Percentiles rank a stretch among this genome's conserved stretches.
Conservation (phyloP, 1,140 invertebrate genomes). For the Lepeophtheirus salmonis region DNA sequence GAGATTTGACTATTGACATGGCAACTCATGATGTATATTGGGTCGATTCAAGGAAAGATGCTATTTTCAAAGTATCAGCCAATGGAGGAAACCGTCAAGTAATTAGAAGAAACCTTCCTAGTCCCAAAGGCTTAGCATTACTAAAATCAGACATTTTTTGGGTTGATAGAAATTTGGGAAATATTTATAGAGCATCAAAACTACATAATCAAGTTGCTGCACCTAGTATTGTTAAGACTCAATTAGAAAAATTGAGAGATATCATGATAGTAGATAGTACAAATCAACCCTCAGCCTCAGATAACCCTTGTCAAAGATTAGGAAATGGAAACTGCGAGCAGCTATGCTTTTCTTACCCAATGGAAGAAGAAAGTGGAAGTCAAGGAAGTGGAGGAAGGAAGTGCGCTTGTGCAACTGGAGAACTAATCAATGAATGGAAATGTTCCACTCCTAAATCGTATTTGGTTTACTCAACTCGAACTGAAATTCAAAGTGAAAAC, state of each 20-base stretch:
- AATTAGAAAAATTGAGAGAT: conserved; percentile 59
- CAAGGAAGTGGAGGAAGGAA: conserved; percentile 37
- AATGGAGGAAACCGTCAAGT: conserved; percentile 36
- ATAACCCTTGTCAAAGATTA: conserved; percentile 47
- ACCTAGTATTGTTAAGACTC: conserved; percentile 50
- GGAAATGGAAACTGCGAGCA: conserved; percentile 72
- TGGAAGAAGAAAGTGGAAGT: conserved; percentile 23
- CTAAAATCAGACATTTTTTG: conserved; percentile 63
- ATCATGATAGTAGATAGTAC: conserved; percentile 72
- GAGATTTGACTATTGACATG: conserved; percentile 84
- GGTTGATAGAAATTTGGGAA: conserved; percentile 80
- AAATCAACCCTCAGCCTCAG: conserved; percentile 54
- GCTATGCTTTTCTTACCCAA: conserved; percentile 78
- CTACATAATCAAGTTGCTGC: conserved; percentile 44
- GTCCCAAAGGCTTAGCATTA: conserved; percentile 81
- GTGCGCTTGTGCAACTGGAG: conserved; percentile 81
- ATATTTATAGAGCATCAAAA: conserved; percentile 64
- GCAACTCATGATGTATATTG: conserved; percentile 86
- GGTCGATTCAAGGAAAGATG: conserved; percentile 83
- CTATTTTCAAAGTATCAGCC: conserved; percentile 52
- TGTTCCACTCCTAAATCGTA: conserved; percentile 70
- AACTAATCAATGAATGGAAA: conserved; percentile 37
- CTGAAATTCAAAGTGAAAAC: conserved; percentile 67
- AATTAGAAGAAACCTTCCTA: conserved; percentile 70
- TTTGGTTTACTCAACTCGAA: conserved; percentile 71